phyloP scores from a whole-genome alignment of 2,888 invertebrate species.

The Parnassius apollo region DNA sequence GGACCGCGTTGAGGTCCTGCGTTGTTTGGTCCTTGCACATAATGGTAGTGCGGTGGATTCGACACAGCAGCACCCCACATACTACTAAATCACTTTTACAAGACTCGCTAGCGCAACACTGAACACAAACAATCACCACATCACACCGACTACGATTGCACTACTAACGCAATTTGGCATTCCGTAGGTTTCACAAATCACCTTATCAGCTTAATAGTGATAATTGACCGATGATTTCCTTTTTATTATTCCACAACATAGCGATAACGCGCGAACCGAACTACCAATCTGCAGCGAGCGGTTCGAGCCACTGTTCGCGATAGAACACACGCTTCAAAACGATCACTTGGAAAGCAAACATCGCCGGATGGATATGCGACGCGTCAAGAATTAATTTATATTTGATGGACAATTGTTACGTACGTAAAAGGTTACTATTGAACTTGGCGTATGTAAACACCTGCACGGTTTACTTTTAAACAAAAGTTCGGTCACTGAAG shows the following conservation, averaged over 20 bases:
- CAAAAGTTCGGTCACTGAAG: slow-evolving; percentile 40
- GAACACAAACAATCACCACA: slow-evolving; percentile 52
- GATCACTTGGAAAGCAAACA: slow-evolving; percentile 72
- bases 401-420: slow-evolving; percentile 71
- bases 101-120: slow-evolving; percentile 50
- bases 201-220: slow-evolving; percentile 62
- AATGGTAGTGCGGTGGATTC: slow-evolving; percentile 71
- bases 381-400: slow-evolving; percentile 72
- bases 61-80: slow-evolving; percentile 78
- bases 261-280: slow-evolving; percentile 59
- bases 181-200: slow-evolving; percentile 49
- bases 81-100: slow-evolving; percentile 32
- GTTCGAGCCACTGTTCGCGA: slow-evolving; percentile 67
- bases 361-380: slow-evolving; percentile 74
- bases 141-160: slow-evolving; percentile 53
- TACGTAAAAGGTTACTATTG: slow-evolving; percentile 60
- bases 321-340: slow-evolving; percentile 70
- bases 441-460: slow-evolving; percentile 48
- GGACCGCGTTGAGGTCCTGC: slow-evolving; percentile 60
- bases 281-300: slow-evolving; percentile 62
- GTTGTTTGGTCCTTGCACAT: slow-evolving; percentile 62
- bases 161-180: slow-evolving; percentile 60
- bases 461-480: slow-evolving; percentile 38
- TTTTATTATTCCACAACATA: slow-evolving; percentile 50
- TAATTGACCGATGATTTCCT: slow-evolving; percentile 60